Evolutionary conservation across 2,888 invertebrate genomes (phyloP), one percentile per base, ranked within the genome.

Genomic region (Chrysolina americana): DNA sequence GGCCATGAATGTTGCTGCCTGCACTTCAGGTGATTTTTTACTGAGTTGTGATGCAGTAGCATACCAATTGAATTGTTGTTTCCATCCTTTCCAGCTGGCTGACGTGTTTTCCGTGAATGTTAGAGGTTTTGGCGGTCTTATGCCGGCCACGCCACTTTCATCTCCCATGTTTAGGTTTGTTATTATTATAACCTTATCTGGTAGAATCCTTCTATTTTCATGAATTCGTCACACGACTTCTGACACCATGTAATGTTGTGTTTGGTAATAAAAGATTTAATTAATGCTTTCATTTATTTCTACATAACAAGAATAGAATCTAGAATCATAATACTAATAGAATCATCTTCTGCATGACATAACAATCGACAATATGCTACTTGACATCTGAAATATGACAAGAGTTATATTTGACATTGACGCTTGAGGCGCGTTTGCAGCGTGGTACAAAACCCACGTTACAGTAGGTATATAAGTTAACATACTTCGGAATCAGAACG

Each of bases 1-100:
- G n/a, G 75, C 44, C 78, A 77, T 77, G 41, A 75, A 74, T 69
- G 75, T 77, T 66, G 78, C 77, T 66, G 78, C 78, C 41, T 78
- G 75, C 13, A 75, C 68, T 71, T 73, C 74, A n/a, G 62, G 19
- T 70, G 76, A 53, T 56, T 77, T 79, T 66, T 71, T 74, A 23
- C 56, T 48, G 36, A 79, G 48, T 59, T 77, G 75, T 41, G 68
- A 71, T 5, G 77, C 79, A 5, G 53, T 77, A 66, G 73, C 69
- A 73, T 77, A 78, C 77, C 78, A 77, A 13, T 78, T 71, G 66
- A 75, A 78, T 65, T 76, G 73, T 75, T 78, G 73, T 23, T 73
- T 23, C 73, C 74, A 74, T 36, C 70, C 17, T 74, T 78, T 76
- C 79, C 75, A 76, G 53, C 21, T 65, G 41, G 48, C 28, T 41